Conservation (phyloP, 35 echinoderm and acorn worm genomes). For the Antedon bifida region DNA sequence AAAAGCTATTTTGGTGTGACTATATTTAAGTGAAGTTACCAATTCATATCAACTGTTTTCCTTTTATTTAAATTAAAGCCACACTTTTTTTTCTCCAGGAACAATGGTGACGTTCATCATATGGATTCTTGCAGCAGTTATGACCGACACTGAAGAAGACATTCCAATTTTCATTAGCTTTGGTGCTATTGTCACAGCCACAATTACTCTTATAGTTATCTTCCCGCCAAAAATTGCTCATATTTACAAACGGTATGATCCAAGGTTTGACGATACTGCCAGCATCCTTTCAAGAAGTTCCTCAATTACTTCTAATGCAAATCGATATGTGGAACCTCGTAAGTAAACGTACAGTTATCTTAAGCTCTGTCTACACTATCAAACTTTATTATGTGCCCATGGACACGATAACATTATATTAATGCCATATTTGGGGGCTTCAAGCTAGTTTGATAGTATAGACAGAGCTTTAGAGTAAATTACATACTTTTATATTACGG, state of each 20-base stretch:
- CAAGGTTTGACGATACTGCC: background rate
- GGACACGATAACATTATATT: too few species aligned
- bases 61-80: too few species aligned
- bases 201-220: background rate
- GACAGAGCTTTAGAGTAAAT: too few species aligned
- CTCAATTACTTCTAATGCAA: background rate
- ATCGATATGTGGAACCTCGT: background rate
- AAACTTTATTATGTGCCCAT: too few species aligned
- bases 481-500: too few species aligned
- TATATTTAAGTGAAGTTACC: too few species aligned
- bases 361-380: too few species aligned
- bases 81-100: background rate
- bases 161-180: background rate
- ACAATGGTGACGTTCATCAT: background rate
- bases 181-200: background rate
- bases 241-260: background rate
- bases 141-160: background rate
- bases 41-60: too few species aligned
- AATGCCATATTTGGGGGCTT: too few species aligned
- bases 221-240: background rate
- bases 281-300: background rate
- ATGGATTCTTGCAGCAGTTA: background rate
- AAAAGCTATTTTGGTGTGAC: too few species aligned
- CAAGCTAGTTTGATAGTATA: too few species aligned
- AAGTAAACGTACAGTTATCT: background rate